Base-by-base conservation (phyloP, 2,113 vertebrate species). In the Gymnogyps californianus region DNA sequence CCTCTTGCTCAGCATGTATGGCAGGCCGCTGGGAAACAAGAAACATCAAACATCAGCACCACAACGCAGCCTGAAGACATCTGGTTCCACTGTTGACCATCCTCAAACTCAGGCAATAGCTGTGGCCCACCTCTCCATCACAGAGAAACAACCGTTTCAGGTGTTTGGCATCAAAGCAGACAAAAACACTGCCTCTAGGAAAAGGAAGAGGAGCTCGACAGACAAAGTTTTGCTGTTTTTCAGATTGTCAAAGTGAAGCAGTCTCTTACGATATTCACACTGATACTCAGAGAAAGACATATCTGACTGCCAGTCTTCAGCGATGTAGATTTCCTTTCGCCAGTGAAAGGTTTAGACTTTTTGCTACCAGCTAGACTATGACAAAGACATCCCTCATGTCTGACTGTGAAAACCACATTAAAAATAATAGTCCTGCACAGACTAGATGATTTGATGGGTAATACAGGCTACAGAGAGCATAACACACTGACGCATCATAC, bases 21-120 rank as follows among this genome's bases (percentile, higher is more conserved):
- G 24, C 55, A 64, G 65, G 38, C 16, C 38, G 5, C 92, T 95
- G 64, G 34, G 40, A 76, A 82, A 92, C 0, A 7, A 76, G 51
- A 74, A 72, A 80, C 17, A 76, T 1, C 40, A 51, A 38, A 16
- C 29, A 59, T 81, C 55, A 89, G 42, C 34, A 20, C 10, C 28
- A 42, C 22, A 46, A 11, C 2, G 0, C 3, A 12, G 5, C 3
- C 18, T 29, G n/a, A 36, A 67, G 24, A 8, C 6, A 9, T 1
- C n/a, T 9, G 8, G 26, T 61, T 18, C 55, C 24, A 8, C 1
- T 61, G 26, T 34, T 32, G 59, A 52, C 36, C 13, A 38, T 8
- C 8, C 38, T 28, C 36, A 44, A 3, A 10, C 29, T 24, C 32
- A 22, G 64, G 8, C 40, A 36, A 32, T 3, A 64, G 51, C 38